Evolutionary conservation across 2,888 invertebrate genomes (phyloP), one percentile per base, ranked within the genome.

Genomic region (Drosophila recens): DNA sequence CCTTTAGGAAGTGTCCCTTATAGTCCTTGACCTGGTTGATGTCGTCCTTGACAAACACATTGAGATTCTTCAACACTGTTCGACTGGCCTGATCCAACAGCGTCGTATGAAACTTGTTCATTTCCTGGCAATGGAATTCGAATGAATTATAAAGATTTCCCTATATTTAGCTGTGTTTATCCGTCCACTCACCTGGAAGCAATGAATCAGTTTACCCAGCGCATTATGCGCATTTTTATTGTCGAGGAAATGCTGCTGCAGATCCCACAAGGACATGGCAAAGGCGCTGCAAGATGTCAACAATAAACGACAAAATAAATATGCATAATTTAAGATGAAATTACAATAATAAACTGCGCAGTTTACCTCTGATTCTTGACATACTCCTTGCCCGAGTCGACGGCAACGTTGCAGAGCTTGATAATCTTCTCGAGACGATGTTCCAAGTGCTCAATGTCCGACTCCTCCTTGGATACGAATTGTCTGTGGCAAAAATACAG

Each of bases 31-130:
- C 97, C 89, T 96, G 95, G 93, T 96, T 97, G 67, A 98, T 96
- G 92, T 98, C 98, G 90, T 98, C 97, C 94, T 97, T 97, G 58
- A 98, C 95, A 92, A 98, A 98, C 78, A 96, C 95, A 78, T 95
- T 96, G 90, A 98, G 95, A 94, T 98, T 98, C 93, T 97, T 97
- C 49, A 97, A 94, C 75, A 98, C 96, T 72, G 98, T 97, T 89
- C 98, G 94, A 63, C 97, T 97, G 6, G 98, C 97, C 93, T 98
- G 98, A 92, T 98, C 98, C 89, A 98, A 93, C 30, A 98, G 93
- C 78, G 97, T 98, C 45, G 97, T 96, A 90, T 98, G 97, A 91
- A 97, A 98, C 92, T 98, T 98, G 92, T 97, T 96, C 96, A 98
- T 97, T 93, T 98, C 98, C 93, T 97, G 95, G 66, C 67, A 51